Conservation (phyloP, 2,888 invertebrate species). For the Morpho deidamia region DNA sequence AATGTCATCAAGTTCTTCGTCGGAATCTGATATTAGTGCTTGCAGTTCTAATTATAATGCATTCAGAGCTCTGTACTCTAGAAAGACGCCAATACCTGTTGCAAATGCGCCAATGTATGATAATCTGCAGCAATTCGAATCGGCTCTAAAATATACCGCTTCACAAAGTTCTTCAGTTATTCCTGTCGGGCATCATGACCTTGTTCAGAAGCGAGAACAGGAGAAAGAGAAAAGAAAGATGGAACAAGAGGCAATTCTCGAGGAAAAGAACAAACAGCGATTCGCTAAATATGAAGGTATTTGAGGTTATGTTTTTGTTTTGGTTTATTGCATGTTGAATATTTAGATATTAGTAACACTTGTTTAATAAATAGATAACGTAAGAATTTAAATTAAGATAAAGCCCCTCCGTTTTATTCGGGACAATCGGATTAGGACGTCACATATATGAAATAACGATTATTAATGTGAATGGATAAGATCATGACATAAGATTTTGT, state of each 20-base stretch:
- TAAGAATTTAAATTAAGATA: too few species aligned
- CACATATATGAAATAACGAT: too few species aligned
- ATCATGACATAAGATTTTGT: too few species aligned
- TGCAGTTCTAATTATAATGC: constrained; percentile 81
- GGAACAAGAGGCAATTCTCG: constrained; percentile 40
- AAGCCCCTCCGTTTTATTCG: too few species aligned
- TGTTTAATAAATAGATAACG: too few species aligned
- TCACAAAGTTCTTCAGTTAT: constrained; percentile 29
- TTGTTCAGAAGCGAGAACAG: constrained; percentile 49
- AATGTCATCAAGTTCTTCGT: constrained; percentile 61
- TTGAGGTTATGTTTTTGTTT: constrained; percentile 56
- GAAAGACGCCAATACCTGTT: constrained; percentile 73
- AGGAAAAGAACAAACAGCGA: constrained; percentile 58
- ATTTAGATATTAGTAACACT: too few species aligned
- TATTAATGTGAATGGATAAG: too few species aligned
- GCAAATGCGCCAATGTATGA: constrained; percentile 81
- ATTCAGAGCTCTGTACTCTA: constrained; percentile 81
- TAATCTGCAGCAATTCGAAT: constrained; percentile 81
- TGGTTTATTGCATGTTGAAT: background rate
- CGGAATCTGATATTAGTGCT: constrained; percentile 61
- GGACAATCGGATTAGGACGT: too few species aligned
- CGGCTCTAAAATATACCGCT: constrained; percentile 33
- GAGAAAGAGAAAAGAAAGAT: constrained; percentile 43
- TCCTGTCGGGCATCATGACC: constrained; percentile 45
- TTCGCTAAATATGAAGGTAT: constrained; percentile 48